A percentile compares a stretch with the other conserved stretches of the same genome.
Evolutionary conservation across 2,797 vertebrate genomes (phyloP).

Genomic region (Sebastolobus altivelis): DNA sequence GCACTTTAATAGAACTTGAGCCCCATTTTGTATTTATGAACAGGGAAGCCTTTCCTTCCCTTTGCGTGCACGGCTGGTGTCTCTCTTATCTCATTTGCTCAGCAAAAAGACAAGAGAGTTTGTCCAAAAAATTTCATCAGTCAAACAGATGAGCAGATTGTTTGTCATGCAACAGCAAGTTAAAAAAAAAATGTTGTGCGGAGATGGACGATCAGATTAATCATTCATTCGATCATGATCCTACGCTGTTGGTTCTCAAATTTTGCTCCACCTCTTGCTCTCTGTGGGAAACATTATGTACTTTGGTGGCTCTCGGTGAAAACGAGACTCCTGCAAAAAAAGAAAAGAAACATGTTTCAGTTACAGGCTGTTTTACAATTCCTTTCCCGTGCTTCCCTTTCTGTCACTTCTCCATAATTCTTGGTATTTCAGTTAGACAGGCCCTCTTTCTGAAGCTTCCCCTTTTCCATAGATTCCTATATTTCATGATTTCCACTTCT

Average conservation of each 20-base stretch:
- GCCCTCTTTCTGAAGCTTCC: slow-evolving; percentile 90
- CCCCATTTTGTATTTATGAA: slow-evolving; percentile 1
- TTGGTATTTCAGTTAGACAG: slow-evolving; percentile 93
- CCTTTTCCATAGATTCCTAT: slow-evolving; percentile 97
- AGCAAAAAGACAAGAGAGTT: slow-evolving; percentile 21
- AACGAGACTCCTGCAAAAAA: slow-evolving; percentile 33
- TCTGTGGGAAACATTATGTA: slow-evolving; percentile 32
- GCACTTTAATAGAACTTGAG: neutral
- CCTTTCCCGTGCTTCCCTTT: slow-evolving; percentile 95
- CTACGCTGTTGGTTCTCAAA: neutral
- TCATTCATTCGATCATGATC: neutral
- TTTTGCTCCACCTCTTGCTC: slow-evolving; percentile 3
- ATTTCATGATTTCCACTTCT: slow-evolving; percentile 95
- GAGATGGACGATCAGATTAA: neutral
- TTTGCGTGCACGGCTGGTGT: slow-evolving; percentile 16
- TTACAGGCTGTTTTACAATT: slow-evolving; percentile 88
- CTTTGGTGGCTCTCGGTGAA: slow-evolving; percentile 55
- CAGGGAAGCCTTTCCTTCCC: slow-evolving; percentile 16
- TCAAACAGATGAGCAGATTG: slow-evolving; percentile 24
- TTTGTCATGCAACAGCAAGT: slow-evolving; percentile 3
- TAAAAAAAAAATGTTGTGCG: neutral
- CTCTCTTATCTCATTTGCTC: slow-evolving; percentile 46
- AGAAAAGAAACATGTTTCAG: slow-evolving; percentile 74
- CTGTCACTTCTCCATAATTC: slow-evolving; percentile 98
- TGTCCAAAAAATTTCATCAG: slow-evolving; percentile 19